phyloP scores from a whole-genome alignment of 2,888 invertebrate species.

The Stegana nigrithorax region DNA sequence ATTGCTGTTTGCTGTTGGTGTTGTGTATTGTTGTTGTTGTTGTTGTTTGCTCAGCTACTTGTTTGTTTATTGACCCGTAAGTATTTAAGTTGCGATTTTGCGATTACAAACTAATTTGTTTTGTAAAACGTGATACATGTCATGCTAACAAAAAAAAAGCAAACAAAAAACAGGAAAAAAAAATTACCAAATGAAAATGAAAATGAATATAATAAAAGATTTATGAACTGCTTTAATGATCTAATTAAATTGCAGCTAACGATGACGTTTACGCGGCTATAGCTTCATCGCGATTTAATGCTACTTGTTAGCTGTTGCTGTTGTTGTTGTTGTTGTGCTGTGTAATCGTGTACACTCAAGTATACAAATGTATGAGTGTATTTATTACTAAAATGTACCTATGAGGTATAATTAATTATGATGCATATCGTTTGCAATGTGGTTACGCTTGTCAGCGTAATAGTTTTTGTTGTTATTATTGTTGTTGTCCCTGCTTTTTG shows the following conservation, averaged over 20 bases:
- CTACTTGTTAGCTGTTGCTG: neutral
- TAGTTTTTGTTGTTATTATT: neutral
- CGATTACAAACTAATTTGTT: constrained; percentile 52
- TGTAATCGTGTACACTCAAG: no score
- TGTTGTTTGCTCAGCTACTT: constrained; percentile 44
- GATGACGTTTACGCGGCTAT: neutral
- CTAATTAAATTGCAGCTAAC: constrained; percentile 60
- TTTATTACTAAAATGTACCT: no score
- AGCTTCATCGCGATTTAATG: neutral
- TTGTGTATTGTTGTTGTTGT: constrained; percentile 16
- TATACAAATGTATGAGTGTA: no score
- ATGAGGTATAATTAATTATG: neutral
- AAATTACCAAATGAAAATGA: no score
- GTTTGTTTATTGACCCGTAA: constrained; percentile 58
- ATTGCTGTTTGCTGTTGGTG: constrained; percentile 27
- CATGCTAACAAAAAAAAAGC: no score
- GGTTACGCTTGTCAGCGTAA: neutral
- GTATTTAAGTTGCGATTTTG: constrained; percentile 41
- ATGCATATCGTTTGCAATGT: neutral
- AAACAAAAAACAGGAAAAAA: no score
- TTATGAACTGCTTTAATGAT: constrained; percentile 62
- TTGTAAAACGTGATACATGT: constrained; percentile 43
- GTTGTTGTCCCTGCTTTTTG: neutral
- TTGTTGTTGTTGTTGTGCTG: neutral
- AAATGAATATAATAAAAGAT: constrained; percentile 53